Percentiles rank a stretch among this genome's conserved stretches.
Conservation (phyloP, 2,113 vertebrate species). For the Podiceps cristatus region DNA sequence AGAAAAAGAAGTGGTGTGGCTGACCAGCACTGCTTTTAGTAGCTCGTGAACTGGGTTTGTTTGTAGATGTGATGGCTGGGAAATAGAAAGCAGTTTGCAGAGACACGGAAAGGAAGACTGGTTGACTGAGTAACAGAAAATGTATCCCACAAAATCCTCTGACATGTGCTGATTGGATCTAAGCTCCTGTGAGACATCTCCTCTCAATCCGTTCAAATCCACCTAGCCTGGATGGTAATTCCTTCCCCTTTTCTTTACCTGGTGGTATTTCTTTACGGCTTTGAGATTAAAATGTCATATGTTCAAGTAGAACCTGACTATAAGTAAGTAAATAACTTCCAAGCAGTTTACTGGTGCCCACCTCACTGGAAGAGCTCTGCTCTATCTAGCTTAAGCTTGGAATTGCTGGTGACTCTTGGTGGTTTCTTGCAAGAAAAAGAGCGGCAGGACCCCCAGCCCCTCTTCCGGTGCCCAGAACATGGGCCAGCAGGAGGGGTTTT, state of each 20-base stretch:
- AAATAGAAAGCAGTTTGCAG: not conserved
- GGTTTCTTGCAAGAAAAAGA: not conserved
- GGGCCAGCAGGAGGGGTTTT: not conserved
- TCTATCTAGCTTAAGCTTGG: not conserved
- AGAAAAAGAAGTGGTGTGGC: not conserved
- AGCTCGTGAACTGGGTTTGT: not conserved
- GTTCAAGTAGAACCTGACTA: not conserved
- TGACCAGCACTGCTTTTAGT: not conserved
- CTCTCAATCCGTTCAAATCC: not conserved
- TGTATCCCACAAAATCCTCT: not conserved
- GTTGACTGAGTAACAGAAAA: not conserved
- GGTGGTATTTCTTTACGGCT: not conserved
- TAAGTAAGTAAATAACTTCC: not conserved
- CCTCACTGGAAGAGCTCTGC: not conserved
- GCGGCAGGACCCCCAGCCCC: not conserved
- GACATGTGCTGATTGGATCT: not conserved
- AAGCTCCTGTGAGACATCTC: not conserved
- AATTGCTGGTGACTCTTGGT: not conserved
- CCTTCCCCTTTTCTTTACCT: not conserved
- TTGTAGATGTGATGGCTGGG: not conserved
- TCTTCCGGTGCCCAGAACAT: accelerated
- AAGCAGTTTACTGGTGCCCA: not conserved
- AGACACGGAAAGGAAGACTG: not conserved
- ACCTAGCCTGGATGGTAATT: not conserved
- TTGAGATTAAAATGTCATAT: conserved; percentile 11